Base-by-base conservation (phyloP, 2,113 vertebrate genomes). In the Pica pica region DNA sequence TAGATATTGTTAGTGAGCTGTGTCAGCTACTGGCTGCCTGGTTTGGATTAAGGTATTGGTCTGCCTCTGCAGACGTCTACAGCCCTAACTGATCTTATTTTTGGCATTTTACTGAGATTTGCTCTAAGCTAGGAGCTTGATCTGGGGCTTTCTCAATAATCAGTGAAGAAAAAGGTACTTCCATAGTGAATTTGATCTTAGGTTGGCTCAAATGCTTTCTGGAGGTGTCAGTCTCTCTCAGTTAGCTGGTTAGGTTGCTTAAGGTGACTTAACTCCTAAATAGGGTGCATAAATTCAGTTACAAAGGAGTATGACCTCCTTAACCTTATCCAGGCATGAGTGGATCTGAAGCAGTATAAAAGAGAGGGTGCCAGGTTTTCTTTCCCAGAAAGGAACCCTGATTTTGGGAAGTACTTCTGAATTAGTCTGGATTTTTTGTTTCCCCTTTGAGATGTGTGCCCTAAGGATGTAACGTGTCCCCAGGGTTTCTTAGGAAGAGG, bases 21-120 rank as follows among this genome's bases (percentile, higher is more conserved):
- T 79, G 60, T 50, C 53, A 70, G 28, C 80, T 75, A 2, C 35
- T 1, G 19, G 41, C 46, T 83, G 65, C 42, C 61, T 91, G 49
- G 16, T 65, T 85, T 93, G 73, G 59, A 41, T 68, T 91, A 64
- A 90, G 42, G 64, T 70, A 47, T 63, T 80, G 50, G 19, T 63
- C 56, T 86, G 33, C 49, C 22, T 83, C 53, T 55, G 49, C 82
- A 64, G 75, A 74, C 23, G 23, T 52, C 60, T 91, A 11, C 39
- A 82, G 27, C 61, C 53, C 31, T 77, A 77, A 69, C 26, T 50
- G 67, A 90, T 69, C 67, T 11, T 14, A 61, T 82, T 90, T 73
- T 83, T n/a, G 85, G 35, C 47, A 57, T 83, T 91, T 92, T 89
- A 46, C 77, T 75, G 87, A 71, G 61, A 90, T 91, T 93, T 87